A percentile compares a stretch with the other conserved stretches of the same genome.
Conservation (phyloP, 2,113 vertebrate genomes). For the Microcebus griseorufus region DNA sequence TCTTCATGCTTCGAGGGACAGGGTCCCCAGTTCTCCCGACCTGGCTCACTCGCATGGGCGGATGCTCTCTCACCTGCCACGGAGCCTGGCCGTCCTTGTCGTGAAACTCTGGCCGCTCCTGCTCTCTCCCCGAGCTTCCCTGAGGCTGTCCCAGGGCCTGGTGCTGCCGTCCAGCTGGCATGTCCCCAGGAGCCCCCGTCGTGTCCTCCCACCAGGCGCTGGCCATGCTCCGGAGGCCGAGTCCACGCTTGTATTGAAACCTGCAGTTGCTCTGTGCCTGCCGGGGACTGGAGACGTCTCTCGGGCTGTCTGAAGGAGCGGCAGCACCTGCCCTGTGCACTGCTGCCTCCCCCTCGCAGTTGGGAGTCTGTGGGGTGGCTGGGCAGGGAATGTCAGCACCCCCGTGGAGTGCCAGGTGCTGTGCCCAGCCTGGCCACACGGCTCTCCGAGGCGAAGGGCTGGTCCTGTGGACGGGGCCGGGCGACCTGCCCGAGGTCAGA, state of each 20-base stretch:
- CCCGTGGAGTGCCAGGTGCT: background rate
- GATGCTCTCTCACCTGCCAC: background rate
- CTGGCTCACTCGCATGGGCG: background rate
- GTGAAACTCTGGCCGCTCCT: rapidly evolving
- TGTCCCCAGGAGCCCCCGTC: no score
- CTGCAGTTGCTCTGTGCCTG: background rate
- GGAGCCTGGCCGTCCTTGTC: background rate
- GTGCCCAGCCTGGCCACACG: no score
- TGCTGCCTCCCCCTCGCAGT: background rate
- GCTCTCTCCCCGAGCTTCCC: background rate
- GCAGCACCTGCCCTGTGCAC: background rate
- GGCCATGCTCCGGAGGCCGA: background rate
- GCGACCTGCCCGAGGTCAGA: background rate
- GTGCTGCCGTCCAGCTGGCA: no score
- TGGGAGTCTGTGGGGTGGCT: no score
- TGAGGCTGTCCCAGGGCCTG: background rate
- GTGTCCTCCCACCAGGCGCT: no score
- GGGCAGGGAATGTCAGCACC: no score
- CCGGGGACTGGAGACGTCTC: rapidly evolving
- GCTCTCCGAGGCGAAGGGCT: no score
- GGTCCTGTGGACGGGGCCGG: no score
- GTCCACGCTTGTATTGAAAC: no score
- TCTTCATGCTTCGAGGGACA: rapidly evolving
- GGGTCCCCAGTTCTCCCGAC: background rate
- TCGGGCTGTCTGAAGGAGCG: no score